Evolutionary conservation across 2,113 vertebrate genomes (phyloP).

Genomic region (Choloepus hoffmanni): DNA sequence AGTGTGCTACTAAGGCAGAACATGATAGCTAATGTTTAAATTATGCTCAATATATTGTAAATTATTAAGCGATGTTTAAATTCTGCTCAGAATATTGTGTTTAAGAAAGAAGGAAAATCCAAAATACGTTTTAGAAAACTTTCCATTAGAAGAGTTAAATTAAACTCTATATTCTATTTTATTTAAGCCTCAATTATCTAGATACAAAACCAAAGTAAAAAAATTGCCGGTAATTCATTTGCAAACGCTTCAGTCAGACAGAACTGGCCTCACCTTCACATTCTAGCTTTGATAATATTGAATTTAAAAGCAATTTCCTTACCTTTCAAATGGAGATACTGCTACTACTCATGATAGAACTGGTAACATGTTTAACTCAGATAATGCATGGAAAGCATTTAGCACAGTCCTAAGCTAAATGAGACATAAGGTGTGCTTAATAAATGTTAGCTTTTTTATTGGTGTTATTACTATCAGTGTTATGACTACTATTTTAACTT

Average conservation of each 20-base stretch:
- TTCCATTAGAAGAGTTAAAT: slow-evolving; percentile 23
- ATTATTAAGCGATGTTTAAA: slow-evolving; percentile 41
- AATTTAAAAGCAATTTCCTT: slow-evolving; percentile 54
- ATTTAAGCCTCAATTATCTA: neutral
- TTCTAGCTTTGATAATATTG: neutral
- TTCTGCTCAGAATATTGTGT: neutral
- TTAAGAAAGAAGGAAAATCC: slow-evolving; percentile 37
- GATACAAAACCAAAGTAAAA: slow-evolving; percentile 15
- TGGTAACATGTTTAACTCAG: slow-evolving; percentile 31
- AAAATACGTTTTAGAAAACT: slow-evolving; percentile 31
- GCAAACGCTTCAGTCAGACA: neutral
- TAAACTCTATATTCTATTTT: neutral
- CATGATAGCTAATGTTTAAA: slow-evolving; percentile 6
- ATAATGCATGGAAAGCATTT: neutral
- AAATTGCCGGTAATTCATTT: neutral
- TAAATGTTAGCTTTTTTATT: slow-evolving; percentile 5
- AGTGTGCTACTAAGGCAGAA: neutral
- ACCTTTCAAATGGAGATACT: slow-evolving; percentile 46
- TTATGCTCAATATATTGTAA: slow-evolving; percentile 9
- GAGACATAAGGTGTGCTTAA: neutral
- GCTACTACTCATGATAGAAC: neutral
- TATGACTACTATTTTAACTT: neutral
- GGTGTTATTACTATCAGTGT: neutral
- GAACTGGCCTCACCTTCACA: neutral
- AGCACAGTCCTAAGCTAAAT: neutral